These are phyloP conservation scores for Fabriciana adippe DNA, from an alignment of 2,888 invertebrate species.

Conservation along the genomic window DNA sequence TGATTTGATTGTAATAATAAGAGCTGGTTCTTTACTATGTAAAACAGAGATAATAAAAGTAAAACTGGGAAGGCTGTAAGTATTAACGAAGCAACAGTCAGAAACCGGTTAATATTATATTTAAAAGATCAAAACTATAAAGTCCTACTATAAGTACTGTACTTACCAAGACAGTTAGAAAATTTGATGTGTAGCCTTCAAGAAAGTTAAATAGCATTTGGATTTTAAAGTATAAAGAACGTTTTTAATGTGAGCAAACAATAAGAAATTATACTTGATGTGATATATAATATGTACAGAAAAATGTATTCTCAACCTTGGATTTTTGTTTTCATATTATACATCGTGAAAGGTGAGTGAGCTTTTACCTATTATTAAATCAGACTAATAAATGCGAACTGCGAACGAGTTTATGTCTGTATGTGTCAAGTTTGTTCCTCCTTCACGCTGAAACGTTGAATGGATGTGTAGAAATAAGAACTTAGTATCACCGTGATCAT, in stretches of 20 bases:
- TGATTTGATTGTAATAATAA: too few relatives aligned
- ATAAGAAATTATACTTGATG: conserved; percentile 4
- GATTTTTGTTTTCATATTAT: conserved; percentile 3
- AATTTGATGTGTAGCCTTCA: conserved; percentile 32
- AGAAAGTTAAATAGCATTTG: conserved; percentile 37
- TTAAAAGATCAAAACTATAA: conserved; percentile 22
- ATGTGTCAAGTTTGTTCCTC: too few relatives aligned
- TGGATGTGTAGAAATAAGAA: too few relatives aligned
- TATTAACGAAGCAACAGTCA: neutral
- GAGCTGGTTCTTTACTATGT: too few relatives aligned
- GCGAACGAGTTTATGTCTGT: too few relatives aligned
- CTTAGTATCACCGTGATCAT: too few relatives aligned
- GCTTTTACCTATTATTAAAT: neutral
- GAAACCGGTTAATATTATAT: neutral
- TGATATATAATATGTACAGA: neutral
- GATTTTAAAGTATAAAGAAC: conserved; percentile 38
- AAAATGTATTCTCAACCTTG: neutral
- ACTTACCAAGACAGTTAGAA: conserved; percentile 31
- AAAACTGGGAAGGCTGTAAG: too few relatives aligned
- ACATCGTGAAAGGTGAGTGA: conserved; percentile 22
- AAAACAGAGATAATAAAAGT: too few relatives aligned
- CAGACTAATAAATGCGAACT: too few relatives aligned
- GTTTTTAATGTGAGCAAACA: conserved; percentile 31
- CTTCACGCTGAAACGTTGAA: too few relatives aligned
- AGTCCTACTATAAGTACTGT: conserved; percentile 26